Percentiles rank a stretch among this genome's conserved stretches.
Evolutionary conservation across 2,797 vertebrate genomes (phyloP).

Genomic region (Limnodromus scolopaceus): DNA sequence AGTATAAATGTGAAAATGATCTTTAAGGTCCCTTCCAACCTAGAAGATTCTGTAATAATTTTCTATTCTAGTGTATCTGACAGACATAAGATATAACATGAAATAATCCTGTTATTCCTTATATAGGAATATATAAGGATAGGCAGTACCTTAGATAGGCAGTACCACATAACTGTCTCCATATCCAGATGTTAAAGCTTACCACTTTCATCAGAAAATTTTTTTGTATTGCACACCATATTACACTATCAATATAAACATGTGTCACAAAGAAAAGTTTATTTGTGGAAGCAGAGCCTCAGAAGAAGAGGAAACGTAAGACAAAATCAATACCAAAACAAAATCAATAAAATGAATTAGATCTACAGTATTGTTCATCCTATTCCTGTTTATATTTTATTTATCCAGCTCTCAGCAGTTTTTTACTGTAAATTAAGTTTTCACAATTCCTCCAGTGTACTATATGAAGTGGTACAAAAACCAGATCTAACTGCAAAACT

Average conservation of each 20-base stretch:
- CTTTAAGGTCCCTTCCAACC: too few species aligned
- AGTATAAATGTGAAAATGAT: not conserved
- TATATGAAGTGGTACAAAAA: not conserved
- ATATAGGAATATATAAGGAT: too few species aligned
- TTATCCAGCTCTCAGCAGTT: not conserved
- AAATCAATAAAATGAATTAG: conserved; percentile 28
- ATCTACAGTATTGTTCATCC: not conserved
- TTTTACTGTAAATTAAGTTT: not conserved
- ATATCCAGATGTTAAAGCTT: not conserved
- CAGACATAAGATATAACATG: not conserved
- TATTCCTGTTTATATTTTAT: not conserved
- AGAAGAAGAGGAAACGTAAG: not conserved
- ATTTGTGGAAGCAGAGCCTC: not conserved
- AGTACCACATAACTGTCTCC: not conserved
- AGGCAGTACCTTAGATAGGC: not conserved
- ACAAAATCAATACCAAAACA: conserved; percentile 32
- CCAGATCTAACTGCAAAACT: not conserved
- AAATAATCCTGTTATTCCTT: too few species aligned
- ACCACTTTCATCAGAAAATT: not conserved
- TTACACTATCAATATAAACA: not conserved
- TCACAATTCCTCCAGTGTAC: not conserved
- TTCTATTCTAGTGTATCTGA: not conserved
- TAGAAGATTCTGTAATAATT: too few species aligned
- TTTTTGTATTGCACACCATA: not conserved
- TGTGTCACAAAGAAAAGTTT: not conserved